Evolutionary conservation across 2,113 vertebrate species (phyloP).

Genomic region (Lampris megalopsis): DNA sequence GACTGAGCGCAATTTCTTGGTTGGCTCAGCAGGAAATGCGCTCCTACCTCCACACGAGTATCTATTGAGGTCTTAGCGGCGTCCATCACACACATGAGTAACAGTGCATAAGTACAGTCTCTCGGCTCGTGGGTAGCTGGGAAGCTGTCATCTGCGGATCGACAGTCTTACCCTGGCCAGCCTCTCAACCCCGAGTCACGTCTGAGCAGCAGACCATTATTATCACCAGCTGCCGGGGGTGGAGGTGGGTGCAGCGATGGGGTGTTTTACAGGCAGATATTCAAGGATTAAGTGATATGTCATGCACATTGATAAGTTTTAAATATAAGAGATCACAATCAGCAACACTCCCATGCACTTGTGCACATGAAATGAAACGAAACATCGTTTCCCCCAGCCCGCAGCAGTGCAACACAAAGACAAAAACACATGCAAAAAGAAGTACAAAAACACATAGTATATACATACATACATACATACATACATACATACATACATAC

Average conservation of each 20-base stretch:
- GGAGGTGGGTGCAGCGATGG: conserved; percentile 40
- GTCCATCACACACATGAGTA: conserved; percentile 65
- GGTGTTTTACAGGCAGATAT: too few species aligned
- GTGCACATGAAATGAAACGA: too few species aligned
- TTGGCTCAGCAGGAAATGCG: conserved; percentile 53
- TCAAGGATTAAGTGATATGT: too few species aligned
- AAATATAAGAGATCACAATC: too few species aligned
- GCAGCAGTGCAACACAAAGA: too few species aligned
- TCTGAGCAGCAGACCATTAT: conserved; percentile 66
- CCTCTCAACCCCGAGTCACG: conserved; percentile 60
- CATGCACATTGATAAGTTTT: too few species aligned
- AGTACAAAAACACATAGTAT: too few species aligned
- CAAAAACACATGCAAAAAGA: too few species aligned
- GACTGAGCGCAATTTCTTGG: conserved; percentile 19
- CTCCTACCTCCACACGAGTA: background rate
- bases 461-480: too few species aligned
- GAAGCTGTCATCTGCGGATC: conserved; percentile 58
- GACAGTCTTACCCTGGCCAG: conserved; percentile 48
- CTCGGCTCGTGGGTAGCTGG: conserved; percentile 52
- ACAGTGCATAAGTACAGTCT: conserved; percentile 55
- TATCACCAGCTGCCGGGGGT: conserved; percentile 42
- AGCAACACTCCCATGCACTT: too few species aligned
- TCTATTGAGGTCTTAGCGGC: conserved; percentile 56
- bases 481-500: too few species aligned
- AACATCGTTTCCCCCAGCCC: too few species aligned